Evolutionary conservation across 2,797 vertebrate genomes (phyloP).

Genomic region (Podargus strigoides): DNA sequence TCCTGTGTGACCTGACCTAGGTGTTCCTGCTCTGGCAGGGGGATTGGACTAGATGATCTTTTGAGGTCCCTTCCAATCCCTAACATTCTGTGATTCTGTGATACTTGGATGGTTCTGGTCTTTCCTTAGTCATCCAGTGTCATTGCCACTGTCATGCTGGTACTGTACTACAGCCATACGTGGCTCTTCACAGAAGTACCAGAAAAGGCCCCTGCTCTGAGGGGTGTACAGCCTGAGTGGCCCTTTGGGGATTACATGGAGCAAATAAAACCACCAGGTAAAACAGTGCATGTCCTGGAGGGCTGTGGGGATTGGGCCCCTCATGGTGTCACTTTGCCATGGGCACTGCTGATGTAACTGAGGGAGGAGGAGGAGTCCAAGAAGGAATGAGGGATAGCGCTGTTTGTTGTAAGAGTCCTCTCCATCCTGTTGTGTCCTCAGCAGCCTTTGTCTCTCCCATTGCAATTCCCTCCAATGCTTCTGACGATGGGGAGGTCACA

Average conservation of each 20-base stretch:
- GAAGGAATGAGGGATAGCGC: not conserved
- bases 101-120: not conserved
- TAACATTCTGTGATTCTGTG: too few species aligned
- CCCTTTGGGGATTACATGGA: accelerated
- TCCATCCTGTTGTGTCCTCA: not conserved
- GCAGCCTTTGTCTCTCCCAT: not conserved
- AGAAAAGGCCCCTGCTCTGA: not conserved
- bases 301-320: not conserved
- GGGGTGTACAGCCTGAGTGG: not conserved
- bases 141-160: accelerated
- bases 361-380: too few species aligned
- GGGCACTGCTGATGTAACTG: too few species aligned
- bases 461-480: not conserved
- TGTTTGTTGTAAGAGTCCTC: not conserved
- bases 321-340: not conserved
- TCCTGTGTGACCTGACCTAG: too few species aligned
- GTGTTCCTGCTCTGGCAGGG: too few species aligned
- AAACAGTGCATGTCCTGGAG: accelerated
- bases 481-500: not conserved
- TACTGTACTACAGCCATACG: accelerated
- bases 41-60: too few species aligned
- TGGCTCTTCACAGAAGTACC: not conserved
- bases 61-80: too few species aligned
- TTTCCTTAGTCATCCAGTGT: not conserved
- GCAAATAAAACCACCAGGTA: not conserved